phyloP scores from a whole-genome alignment of 2,113 vertebrate genomes.

The Drymodes brunneopygia region DNA sequence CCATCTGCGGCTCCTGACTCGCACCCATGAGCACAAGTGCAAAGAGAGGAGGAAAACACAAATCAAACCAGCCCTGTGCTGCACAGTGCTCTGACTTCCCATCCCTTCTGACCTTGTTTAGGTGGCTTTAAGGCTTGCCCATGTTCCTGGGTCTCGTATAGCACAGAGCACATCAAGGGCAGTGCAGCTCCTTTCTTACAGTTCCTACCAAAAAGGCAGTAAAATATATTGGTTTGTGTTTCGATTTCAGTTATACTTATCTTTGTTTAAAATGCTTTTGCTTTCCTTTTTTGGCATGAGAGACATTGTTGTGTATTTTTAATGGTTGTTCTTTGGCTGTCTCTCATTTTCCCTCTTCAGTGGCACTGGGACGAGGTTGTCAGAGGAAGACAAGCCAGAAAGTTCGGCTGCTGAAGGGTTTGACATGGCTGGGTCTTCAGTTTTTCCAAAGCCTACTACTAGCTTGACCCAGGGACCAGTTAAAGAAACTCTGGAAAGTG shows the following conservation, averaged over 20 bases:
- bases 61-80: not conserved
- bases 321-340: conserved; percentile 18
- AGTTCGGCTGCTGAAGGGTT: conserved; percentile 68
- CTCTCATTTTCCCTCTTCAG: conserved; percentile 55
- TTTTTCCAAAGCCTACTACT: conserved; percentile 68
- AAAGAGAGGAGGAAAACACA: not conserved
- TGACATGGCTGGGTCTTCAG: conserved; percentile 68
- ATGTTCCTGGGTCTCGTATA: not conserved
- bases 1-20: not conserved
- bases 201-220: not conserved
- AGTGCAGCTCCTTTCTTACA: not conserved
- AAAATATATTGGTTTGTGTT: not conserved
- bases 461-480: conserved; percentile 72
- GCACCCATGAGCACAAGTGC: not conserved
- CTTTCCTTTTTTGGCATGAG: not conserved
- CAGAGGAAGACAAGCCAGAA: conserved; percentile 79
- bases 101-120: not conserved
- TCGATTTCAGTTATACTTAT: not conserved
- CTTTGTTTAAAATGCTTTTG: not conserved
- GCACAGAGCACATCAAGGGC: not conserved
- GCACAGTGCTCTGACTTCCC: not conserved
- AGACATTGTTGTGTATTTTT: not conserved
- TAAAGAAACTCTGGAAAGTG: conserved; percentile 89
- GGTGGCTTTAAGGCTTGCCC: not conserved
- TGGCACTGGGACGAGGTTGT: conserved; percentile 59